These are phyloP conservation scores for Saxidomus purpurata DNA, from an alignment of 1,140 invertebrate species.

Conservation along the genomic window DNA sequence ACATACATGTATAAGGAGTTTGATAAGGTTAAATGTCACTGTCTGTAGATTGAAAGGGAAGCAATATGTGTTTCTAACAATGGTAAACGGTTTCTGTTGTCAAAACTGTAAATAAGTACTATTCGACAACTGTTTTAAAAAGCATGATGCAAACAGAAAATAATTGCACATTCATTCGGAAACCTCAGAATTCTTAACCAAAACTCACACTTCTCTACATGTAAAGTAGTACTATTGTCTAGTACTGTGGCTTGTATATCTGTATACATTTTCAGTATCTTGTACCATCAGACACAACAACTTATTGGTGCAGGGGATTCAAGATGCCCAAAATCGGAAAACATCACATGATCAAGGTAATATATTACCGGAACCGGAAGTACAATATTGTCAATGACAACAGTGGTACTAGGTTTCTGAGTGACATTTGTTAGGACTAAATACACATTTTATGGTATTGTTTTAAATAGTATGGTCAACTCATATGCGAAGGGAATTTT, in stretches of 20 bases:
- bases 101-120: background rate
- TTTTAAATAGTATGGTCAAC: too few relatives aligned
- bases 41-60: too few relatives aligned
- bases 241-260: background rate
- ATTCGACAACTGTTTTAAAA: background rate
- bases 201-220: background rate
- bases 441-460: background rate
- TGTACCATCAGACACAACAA: slow-evolving; percentile 40
- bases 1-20: too few relatives aligned
- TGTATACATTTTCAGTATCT: slow-evolving; percentile 40
- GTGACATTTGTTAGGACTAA: too few relatives aligned
- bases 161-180: background rate
- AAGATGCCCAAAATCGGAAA: slow-evolving; percentile 49
- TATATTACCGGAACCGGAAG: background rate
- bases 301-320: slow-evolving; percentile 55
- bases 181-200: background rate
- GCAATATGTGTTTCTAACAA: too few relatives aligned
- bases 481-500: too few relatives aligned
- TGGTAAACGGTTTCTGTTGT: too few relatives aligned
- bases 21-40: too few relatives aligned
- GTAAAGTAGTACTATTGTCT: background rate
- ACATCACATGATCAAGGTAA: slow-evolving; percentile 68
- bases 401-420: too few relatives aligned
- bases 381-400: too few relatives aligned
- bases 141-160: background rate